A percentile compares a stretch with the other conserved stretches of the same genome.
Evolutionary conservation across 37 sponge, comb jelly and placozoan genomes (phyloP).

Genomic region (Cliona cf. orientalis): DNA sequence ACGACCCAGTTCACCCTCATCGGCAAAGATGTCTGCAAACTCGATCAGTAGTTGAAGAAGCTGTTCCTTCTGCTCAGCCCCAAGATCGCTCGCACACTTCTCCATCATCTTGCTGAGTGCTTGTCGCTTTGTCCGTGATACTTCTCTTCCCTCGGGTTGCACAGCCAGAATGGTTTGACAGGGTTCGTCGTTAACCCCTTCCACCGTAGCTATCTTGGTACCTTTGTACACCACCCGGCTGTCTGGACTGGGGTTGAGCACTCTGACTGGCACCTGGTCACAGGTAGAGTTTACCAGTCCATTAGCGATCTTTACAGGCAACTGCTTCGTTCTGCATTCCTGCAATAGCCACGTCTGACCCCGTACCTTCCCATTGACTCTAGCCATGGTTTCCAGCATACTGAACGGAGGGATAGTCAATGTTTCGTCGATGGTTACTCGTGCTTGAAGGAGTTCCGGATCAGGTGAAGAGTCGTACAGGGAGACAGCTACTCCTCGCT

Average conservation of each 20-base stretch:
- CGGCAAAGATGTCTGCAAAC: conserved; percentile 25
- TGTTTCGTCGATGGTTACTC: neutral
- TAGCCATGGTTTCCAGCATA: conserved; percentile 13
- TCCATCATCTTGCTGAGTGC: neutral
- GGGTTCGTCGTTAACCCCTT: neutral
- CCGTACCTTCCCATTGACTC: neutral
- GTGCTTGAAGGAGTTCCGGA: neutral
- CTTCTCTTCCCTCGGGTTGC: neutral
- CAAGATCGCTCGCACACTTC: neutral
- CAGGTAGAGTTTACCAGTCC: conserved; percentile 1
- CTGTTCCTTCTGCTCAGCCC: neutral
- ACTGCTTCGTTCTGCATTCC: neutral
- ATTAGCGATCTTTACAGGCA: conserved; percentile 13
- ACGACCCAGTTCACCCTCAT: neutral
- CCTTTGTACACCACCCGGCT: neutral
- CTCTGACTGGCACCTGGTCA: neutral
- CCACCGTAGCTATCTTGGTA: conserved; percentile 18
- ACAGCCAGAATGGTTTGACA: neutral
- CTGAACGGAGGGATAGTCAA: conserved; percentile 8
- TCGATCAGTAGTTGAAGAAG: neutral
- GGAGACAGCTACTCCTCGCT: conserved; percentile 7
- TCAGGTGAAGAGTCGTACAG: neutral
- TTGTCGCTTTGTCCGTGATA: neutral
- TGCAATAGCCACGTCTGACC: conserved; percentile 11
- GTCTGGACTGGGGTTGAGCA: conserved; percentile 14